These are phyloP conservation scores for Onychostruthus taczanowskii DNA, from an alignment of 2,113 vertebrate genomes.

Conservation along the genomic window DNA sequence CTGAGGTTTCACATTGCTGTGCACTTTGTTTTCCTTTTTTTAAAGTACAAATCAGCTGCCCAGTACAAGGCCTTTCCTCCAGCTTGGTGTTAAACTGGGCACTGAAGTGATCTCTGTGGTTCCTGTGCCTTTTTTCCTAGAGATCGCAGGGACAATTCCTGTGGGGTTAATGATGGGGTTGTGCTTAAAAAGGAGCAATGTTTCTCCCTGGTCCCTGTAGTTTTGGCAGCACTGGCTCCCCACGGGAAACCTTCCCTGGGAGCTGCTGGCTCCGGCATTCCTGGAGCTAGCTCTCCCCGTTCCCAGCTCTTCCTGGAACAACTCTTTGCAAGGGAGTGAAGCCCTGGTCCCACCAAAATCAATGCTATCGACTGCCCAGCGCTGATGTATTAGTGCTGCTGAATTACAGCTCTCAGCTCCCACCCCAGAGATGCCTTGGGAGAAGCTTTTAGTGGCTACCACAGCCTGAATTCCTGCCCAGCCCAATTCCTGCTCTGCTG, in stretches of 20 bases:
- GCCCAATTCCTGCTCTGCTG: neutral
- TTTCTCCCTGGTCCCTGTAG: neutral
- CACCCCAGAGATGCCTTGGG: neutral
- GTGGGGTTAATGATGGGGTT: neutral
- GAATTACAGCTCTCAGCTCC: neutral
- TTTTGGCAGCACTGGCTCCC: neutral
- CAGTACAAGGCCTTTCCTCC: neutral
- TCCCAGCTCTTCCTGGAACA: neutral
- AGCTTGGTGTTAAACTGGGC: neutral
- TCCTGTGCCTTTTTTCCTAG: neutral
- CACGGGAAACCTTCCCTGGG: neutral
- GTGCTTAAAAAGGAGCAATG: accelerated
- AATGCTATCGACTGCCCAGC: neutral
- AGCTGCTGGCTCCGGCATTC: neutral
- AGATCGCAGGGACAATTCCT: neutral
- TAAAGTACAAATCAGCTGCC: neutral
- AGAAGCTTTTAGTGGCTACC: neutral
- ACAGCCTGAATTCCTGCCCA: neutral
- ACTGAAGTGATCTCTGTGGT: too few relatives aligned
- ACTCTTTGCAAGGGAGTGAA: accelerated
- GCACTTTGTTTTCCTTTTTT: neutral
- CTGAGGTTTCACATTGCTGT: accelerated
- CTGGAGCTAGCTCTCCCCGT: neutral
- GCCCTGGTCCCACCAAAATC: neutral
- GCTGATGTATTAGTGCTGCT: neutral